Evolutionary conservation across 2,113 vertebrate species (phyloP).

Genomic region (Nanorana parkeri): DNA sequence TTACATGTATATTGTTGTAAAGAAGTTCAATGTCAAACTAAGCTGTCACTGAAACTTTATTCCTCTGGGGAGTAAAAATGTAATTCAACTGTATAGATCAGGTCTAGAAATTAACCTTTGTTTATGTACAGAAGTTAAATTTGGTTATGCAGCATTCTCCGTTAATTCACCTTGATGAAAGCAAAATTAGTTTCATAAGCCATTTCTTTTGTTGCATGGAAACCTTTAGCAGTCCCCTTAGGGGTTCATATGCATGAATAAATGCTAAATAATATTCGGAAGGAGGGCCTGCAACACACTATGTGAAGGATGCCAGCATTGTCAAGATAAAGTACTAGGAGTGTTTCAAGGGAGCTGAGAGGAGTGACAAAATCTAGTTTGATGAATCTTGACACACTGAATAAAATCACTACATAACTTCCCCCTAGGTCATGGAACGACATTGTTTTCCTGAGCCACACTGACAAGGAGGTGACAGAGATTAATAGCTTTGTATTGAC

Average conservation of each 20-base stretch:
- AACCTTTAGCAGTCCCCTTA: conserved; percentile 63
- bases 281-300: conserved; percentile 65
- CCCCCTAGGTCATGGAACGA: conserved; percentile 82
- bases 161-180: conserved; percentile 57
- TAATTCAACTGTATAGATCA: conserved; percentile 67
- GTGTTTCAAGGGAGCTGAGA: conserved; percentile 71
- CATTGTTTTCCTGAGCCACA: conserved; percentile 79
- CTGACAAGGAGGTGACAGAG: conserved; percentile 93
- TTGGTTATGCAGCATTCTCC: conserved; percentile 62
- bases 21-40: conserved; percentile 64
- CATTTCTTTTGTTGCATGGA: conserved; percentile 44
- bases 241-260: conserved; percentile 68
- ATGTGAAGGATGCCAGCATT: conserved; percentile 70
- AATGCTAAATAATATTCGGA: conserved; percentile 77
- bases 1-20: neutral
- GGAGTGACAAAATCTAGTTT: conserved; percentile 78
- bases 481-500: conserved; percentile 98
- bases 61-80: conserved; percentile 58
- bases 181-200: conserved; percentile 59
- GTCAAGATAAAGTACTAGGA: conserved; percentile 74
- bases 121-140: conserved; percentile 63
- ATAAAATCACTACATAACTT: conserved; percentile 82
- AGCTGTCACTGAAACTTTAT: conserved; percentile 56
- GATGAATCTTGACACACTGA: conserved; percentile 83
- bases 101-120: conserved; percentile 71